Evolutionary conservation across 2,797 vertebrate species (phyloP).

Genomic region (Melopsittacus undulatus): DNA sequence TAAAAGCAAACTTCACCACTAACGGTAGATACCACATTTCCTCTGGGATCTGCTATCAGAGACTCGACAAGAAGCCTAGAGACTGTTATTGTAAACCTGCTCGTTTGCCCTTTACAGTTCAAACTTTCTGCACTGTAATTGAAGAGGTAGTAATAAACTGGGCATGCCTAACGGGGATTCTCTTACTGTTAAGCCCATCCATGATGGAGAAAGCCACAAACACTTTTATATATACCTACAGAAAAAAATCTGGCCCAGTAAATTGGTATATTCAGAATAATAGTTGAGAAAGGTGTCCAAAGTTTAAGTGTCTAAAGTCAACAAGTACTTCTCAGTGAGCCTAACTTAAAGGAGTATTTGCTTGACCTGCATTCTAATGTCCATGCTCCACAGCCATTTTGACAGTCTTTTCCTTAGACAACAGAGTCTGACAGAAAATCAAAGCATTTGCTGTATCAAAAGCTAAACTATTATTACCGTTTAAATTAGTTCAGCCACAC

Average conservation of each 20-base stretch:
- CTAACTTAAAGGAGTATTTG: neutral
- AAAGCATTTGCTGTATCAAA: neutral
- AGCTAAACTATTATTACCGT: neutral
- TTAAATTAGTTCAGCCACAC: neutral
- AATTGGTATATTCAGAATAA: neutral
- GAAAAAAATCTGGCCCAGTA: neutral
- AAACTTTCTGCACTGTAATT: neutral
- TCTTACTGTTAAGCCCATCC: neutral
- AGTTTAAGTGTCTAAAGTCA: neutral
- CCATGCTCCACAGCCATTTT: neutral
- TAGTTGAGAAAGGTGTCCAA: neutral
- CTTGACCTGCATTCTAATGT: neutral
- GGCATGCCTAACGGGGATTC: neutral
- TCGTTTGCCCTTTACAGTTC: neutral
- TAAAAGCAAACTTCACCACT: neutral
- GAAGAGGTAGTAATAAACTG: neutral
- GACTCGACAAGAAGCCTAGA: conserved; percentile 1
- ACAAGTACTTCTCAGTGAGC: neutral
- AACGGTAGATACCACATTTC: neutral
- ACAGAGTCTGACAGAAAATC: neutral
- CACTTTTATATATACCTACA: neutral
- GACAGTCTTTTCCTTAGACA: neutral
- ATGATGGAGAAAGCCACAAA: neutral
- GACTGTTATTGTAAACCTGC: neutral
- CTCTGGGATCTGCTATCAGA: neutral